phyloP scores from a whole-genome alignment of 2,888 invertebrate species.

The Julus scanicus region DNA sequence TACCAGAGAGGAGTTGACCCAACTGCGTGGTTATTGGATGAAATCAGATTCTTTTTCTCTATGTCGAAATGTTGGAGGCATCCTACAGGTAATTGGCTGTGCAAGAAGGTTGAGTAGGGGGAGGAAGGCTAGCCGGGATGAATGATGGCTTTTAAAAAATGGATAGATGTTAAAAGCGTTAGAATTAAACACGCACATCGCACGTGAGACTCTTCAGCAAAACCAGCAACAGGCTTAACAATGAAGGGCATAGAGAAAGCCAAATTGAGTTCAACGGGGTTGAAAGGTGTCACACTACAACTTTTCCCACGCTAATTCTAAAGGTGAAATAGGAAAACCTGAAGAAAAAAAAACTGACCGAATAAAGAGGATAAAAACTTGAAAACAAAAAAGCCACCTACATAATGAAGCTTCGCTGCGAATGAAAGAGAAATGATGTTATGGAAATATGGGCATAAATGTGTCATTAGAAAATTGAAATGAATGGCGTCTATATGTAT shows the following conservation, averaged over 20 bases:
- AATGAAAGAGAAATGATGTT: conserved; percentile 43
- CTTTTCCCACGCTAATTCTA: conserved; percentile 52
- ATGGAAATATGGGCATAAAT: conserved; percentile 10
- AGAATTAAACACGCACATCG: conserved; percentile 48
- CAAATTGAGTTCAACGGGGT: conserved; percentile 55
- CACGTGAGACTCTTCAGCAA: conserved; percentile 49
- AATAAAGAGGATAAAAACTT: conserved; percentile 31
- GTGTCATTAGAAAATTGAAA: conserved; percentile 40
- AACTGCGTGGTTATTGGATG: conserved; percentile 29
- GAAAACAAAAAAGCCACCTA: conserved; percentile 42
- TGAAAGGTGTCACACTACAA: conserved; percentile 48
- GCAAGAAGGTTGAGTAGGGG: conserved; percentile 35
- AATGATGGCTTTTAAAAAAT: conserved; percentile 36
- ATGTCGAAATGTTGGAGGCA: neutral
- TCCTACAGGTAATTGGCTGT: conserved; percentile 17
- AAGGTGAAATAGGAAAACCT: conserved; percentile 47
- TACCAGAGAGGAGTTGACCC: neutral
- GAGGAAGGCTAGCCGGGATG: conserved; percentile 43
- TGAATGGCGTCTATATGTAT: neutral
- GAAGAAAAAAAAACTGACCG: neutral
- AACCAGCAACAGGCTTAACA: conserved; percentile 49
- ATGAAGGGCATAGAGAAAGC: conserved; percentile 53
- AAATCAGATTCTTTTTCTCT: neutral
- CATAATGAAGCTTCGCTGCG: neutral
- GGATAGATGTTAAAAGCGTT: conserved; percentile 43